Evolutionary conservation across 1,140 invertebrate genomes (phyloP).

Genomic region (Neotoxoptera formosana): DNA sequence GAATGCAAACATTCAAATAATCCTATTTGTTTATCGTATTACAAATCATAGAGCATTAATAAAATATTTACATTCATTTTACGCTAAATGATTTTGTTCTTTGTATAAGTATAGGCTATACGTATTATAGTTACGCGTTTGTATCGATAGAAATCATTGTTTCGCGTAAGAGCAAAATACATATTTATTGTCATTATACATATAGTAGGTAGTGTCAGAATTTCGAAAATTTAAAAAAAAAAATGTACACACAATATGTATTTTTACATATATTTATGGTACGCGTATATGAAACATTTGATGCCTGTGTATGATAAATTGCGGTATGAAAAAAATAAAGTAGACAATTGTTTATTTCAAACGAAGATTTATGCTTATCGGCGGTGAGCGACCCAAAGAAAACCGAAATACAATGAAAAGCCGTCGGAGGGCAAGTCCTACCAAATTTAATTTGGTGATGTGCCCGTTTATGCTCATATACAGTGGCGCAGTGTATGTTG

Average conservation of each 20-base stretch:
- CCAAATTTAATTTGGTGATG: constrained; percentile 25
- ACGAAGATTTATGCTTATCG: not conserved
- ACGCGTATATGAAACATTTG: not conserved
- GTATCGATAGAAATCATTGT: not conserved
- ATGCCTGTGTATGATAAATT: not conserved
- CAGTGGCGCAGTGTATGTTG: not conserved
- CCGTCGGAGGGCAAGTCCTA: not conserved
- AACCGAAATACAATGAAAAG: constrained; percentile 33
- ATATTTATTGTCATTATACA: too few relatives aligned
- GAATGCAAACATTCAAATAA: not conserved
- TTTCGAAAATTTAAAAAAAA: not conserved
- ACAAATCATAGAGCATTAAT: not conserved
- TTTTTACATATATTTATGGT: not conserved
- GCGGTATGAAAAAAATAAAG: not conserved
- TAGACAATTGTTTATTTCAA: constrained; percentile 13
- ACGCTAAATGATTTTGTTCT: not conserved
- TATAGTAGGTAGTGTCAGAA: not conserved
- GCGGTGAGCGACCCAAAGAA: not conserved
- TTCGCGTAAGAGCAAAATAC: not conserved
- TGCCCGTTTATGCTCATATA: not conserved
- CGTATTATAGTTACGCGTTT: too few relatives aligned
- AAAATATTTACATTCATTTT: not conserved
- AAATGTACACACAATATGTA: not conserved
- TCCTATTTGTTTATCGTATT: not conserved
- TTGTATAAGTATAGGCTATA: not conserved